Percentiles rank a stretch among this genome's conserved stretches.
phyloP scores from a whole-genome alignment of 2,888 invertebrate species.

The Drosophila monieri region DNA sequence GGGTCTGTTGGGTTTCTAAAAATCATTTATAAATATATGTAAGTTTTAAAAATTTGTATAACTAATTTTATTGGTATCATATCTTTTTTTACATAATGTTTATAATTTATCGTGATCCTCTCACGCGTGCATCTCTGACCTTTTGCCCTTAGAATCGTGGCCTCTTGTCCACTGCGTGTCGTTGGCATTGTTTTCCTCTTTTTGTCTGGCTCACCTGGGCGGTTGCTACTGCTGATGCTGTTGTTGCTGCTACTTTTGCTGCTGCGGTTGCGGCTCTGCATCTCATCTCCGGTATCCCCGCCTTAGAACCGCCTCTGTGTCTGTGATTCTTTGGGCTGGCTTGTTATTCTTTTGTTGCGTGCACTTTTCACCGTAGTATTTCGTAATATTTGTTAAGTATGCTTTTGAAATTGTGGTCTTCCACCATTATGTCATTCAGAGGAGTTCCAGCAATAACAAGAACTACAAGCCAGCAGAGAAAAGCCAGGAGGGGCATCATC shows the following conservation, averaged over 20 bases:
- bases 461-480: slow-evolving; percentile 18
- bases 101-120: not conserved
- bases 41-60: no score
- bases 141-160: slow-evolving; percentile 38
- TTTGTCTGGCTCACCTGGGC: slow-evolving; percentile 71
- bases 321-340: slow-evolving; percentile 30
- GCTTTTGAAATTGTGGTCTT: slow-evolving; percentile 79
- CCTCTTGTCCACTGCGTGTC: slow-evolving; percentile 60
- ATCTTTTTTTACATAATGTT: not conserved
- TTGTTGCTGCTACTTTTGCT: slow-evolving; percentile 13
- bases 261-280: slow-evolving; percentile 28
- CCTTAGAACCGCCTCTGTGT: slow-evolving; percentile 7
- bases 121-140: slow-evolving; percentile 46
- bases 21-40: no score
- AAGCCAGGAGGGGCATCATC: slow-evolving; percentile 42
- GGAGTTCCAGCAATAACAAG: slow-evolving; percentile 24
- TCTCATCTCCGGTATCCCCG: slow-evolving; percentile 24
- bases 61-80: not conserved
- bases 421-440: slow-evolving; percentile 78
- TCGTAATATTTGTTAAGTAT: slow-evolving; percentile 77
- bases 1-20: no score
- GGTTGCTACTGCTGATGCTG: slow-evolving; percentile 28
- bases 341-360: slow-evolving; percentile 74
- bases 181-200: slow-evolving; percentile 66
- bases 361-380: slow-evolving; percentile 75